phyloP scores from a whole-genome alignment of 2,797 vertebrate genomes.

The Zalophus californianus region DNA sequence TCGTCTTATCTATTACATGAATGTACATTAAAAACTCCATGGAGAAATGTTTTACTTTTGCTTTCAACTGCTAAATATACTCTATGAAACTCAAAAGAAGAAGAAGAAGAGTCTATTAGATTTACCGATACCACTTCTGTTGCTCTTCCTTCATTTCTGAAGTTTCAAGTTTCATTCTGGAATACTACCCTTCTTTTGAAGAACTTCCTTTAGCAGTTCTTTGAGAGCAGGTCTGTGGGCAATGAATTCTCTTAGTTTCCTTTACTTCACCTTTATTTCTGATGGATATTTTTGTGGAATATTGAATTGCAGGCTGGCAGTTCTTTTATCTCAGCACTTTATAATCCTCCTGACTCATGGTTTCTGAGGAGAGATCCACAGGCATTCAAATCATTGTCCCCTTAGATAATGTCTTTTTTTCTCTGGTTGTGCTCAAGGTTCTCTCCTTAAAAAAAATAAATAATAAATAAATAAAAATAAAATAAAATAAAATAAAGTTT shows the following conservation, averaged over 20 bases:
- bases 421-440: neutral
- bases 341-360: neutral
- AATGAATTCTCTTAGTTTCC: neutral
- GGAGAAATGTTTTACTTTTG: neutral
- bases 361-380: neutral
- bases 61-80: neutral
- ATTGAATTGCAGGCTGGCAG: neutral
- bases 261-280: conserved; percentile 29
- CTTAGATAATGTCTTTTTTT: neutral
- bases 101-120: neutral
- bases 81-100: neutral
- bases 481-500: too few relatives aligned
- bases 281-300: neutral
- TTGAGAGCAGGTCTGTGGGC: neutral
- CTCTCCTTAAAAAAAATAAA: neutral
- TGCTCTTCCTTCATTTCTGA: neutral
- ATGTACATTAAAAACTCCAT: neutral
- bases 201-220: neutral
- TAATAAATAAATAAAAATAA: too few relatives aligned
- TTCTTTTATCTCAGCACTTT: neutral
- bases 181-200: neutral
- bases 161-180: neutral
- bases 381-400: neutral
- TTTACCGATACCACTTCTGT: neutral
- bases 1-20: neutral